Conservation (phyloP, 2,888 invertebrate genomes). For the Protonemura montana region DNA sequence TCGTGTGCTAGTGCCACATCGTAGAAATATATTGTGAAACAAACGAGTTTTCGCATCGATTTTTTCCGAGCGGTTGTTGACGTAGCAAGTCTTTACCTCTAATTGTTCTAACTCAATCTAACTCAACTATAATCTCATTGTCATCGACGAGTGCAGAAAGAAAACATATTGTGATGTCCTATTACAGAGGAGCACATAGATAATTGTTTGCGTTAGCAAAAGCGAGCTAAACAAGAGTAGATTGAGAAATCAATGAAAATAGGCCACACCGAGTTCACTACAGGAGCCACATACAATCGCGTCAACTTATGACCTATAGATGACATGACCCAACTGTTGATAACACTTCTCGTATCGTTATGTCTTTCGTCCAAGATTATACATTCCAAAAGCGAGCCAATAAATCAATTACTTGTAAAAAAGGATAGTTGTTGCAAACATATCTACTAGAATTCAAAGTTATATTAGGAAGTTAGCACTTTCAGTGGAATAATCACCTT, state of each 20-base stretch:
- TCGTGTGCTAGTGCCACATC: too few relatives aligned
- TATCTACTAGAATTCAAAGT: too few relatives aligned
- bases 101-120: background rate
- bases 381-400: too few relatives aligned
- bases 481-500: too few relatives aligned
- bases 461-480: too few relatives aligned
- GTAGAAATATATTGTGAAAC: too few relatives aligned
- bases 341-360: background rate
- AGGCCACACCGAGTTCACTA: background rate
- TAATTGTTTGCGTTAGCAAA: background rate
- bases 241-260: conserved; percentile 7
- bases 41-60: too few relatives aligned
- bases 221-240: background rate
- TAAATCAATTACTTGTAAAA: too few relatives aligned
- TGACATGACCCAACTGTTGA: background rate
- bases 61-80: too few relatives aligned
- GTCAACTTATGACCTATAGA: background rate
- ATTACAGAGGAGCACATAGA: background rate
- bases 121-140: background rate
- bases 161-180: background rate
- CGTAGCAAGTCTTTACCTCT: too few relatives aligned
- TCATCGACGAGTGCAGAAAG: background rate
- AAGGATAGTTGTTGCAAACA: too few relatives aligned
- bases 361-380: too few relatives aligned
- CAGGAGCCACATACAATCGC: background rate